Percentiles rank a stretch among this genome's conserved stretches.
Conservation (phyloP, 64 coral and sea anemone genomes). For the Astreopora myriophthalma region DNA sequence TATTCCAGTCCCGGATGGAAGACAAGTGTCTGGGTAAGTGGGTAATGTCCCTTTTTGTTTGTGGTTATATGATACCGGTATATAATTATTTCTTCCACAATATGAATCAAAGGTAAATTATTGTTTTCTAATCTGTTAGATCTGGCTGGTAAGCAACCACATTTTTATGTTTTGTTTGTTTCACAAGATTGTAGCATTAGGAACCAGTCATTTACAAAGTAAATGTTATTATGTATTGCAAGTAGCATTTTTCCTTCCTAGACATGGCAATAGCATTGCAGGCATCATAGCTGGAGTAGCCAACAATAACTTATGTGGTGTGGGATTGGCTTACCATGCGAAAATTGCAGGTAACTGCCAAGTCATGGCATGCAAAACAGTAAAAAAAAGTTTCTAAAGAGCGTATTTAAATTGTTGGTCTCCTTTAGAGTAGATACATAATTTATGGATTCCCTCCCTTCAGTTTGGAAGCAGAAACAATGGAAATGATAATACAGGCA, state of each 20-base stretch:
- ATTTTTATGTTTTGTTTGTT: too few species aligned
- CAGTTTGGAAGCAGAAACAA: not conserved
- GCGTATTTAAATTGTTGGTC: too few species aligned
- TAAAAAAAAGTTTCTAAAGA: not conserved
- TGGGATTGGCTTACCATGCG: constrained; percentile 46
- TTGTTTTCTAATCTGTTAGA: too few species aligned
- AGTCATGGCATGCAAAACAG: not conserved
- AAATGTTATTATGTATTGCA: not conserved
- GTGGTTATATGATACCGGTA: not conserved
- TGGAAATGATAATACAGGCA: too few species aligned
- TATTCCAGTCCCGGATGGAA: constrained; percentile 29
- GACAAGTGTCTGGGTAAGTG: constrained; percentile 30
- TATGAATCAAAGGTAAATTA: too few species aligned
- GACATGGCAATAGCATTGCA: constrained; percentile 36
- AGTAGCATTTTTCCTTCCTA: not conserved
- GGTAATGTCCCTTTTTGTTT: not conserved
- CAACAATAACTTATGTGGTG: constrained; percentile 37
- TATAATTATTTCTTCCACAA: too few species aligned
- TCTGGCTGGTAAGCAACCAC: too few species aligned
- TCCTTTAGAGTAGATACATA: too few species aligned
- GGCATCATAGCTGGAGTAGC: constrained; percentile 37
- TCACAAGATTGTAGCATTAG: not conserved
- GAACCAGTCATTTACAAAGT: not conserved
- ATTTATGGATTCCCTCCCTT: too few species aligned
- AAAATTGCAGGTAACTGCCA: constrained; percentile 31